phyloP scores from a whole-genome alignment of 2,888 invertebrate genomes.

The Helicoverpa assulta region DNA sequence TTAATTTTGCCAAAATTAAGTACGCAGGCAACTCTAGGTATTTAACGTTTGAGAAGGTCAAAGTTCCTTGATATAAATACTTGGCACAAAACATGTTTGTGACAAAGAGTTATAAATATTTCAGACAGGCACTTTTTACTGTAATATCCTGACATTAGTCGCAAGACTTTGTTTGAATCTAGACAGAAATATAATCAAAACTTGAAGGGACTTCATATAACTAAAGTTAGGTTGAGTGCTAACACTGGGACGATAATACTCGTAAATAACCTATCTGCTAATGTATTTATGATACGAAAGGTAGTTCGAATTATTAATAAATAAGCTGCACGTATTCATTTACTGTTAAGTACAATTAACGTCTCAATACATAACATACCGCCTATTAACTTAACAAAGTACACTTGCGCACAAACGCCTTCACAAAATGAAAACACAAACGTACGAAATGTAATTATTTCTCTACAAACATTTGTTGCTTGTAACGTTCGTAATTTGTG shows the following conservation, averaged over 20 bases:
- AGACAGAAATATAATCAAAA: too few relatives aligned
- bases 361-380: not conserved
- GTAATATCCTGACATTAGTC: too few relatives aligned
- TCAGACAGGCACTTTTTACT: too few relatives aligned
- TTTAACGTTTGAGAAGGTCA: too few relatives aligned
- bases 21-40: too few relatives aligned
- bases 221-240: too few relatives aligned
- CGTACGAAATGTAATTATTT: conserved; percentile 23
- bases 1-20: not conserved
- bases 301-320: not conserved
- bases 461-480: conserved; percentile 31
- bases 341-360: not conserved
- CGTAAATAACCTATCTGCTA: not conserved
- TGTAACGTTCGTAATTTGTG: conserved; percentile 28
- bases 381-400: conserved; percentile 5
- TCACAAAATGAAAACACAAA: conserved; percentile 22
- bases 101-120: too few relatives aligned
- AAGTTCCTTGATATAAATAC: too few relatives aligned
- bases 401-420: conserved; percentile 16
- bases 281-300: not conserved
- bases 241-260: not conserved
- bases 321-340: not conserved
- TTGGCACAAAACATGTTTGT: too few relatives aligned
- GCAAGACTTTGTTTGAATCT: too few relatives aligned
- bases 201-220: too few relatives aligned